phyloP scores from a whole-genome alignment of 2,797 vertebrate species.

The Oryzias sinensis region DNA sequence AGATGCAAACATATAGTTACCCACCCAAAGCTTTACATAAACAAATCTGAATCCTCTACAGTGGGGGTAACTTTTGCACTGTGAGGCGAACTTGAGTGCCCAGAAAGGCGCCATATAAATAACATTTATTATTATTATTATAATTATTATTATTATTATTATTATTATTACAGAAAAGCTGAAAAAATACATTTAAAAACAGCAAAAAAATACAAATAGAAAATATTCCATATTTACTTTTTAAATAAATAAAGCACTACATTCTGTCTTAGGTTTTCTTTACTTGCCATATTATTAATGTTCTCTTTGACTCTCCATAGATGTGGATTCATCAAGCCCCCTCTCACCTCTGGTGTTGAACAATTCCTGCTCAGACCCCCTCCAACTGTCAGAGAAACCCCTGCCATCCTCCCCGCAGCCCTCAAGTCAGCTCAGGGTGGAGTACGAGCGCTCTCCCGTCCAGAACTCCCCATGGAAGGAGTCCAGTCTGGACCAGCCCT shows the following conservation, averaged over 20 bases:
- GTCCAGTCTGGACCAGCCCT: constrained; percentile 89
- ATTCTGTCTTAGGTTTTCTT: not conserved
- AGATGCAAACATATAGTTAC: not conserved
- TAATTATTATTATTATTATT: too few species aligned
- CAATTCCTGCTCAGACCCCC: constrained; percentile 50
- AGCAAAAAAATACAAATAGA: not conserved
- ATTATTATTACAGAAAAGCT: not conserved
- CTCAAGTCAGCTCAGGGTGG: constrained; percentile 52
- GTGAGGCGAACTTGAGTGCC: too few species aligned
- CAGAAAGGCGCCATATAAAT: too few species aligned
- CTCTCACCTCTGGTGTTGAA: constrained; percentile 52
- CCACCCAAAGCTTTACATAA: too few species aligned
- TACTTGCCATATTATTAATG: not conserved
- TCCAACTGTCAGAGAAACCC: constrained; percentile 49
- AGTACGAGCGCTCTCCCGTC: constrained; percentile 80
- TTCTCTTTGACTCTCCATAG: constrained; percentile 42
- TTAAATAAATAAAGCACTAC: not conserved
- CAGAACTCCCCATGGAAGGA: constrained; percentile 91
- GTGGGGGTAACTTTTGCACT: not conserved
- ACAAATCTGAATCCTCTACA: not conserved
- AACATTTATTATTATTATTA: too few species aligned
- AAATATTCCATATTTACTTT: not conserved
- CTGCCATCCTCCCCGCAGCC: constrained; percentile 48
- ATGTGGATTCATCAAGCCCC: constrained; percentile 60
- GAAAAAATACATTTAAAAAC: not conserved